Base-by-base conservation (phyloP, 23 tunicate genomes). In the Halocynthia roretzi region DNA sequence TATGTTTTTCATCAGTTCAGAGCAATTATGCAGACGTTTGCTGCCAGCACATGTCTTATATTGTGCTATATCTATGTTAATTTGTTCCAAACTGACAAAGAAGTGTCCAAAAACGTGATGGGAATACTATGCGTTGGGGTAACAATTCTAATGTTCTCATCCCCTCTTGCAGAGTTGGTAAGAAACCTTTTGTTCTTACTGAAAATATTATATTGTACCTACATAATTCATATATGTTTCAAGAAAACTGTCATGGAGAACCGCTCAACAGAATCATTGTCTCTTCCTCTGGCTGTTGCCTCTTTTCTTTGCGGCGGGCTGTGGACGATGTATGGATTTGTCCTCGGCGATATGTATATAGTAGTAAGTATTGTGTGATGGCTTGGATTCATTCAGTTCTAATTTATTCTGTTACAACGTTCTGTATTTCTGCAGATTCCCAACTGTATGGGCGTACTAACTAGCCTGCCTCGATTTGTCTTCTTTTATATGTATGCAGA, bases 151-250 rank as follows among this genome's bases (percentile, higher is more conserved):
- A 86, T 86, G 92, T 86, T 86, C 53, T 56, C 85, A 0, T 86
- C 92, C 7, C 92, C 92, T 5, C 77, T 86, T 44, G 72, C 92
- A n/a, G 92, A 86, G 81, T 67, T 86, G 31, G 90, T 85, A 68
- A 81, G 85, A 71, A 31, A 31, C 44, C 44, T 31, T 31, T 31
- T 4, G 44, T 31, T 31, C 1, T 31, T 31, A 4, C 5, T 67
- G 2, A 20, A 48, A 14, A 67, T 20, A 11, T 67, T 67, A 67
- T 12, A 67, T 5, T 19, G 15, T 11, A 71, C 14, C 51, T 71
- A 10, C 56, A 10, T 71, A 5, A 10, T 31, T 31, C 44, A 19
- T 5, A 66, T 67, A 67, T 53, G 12, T 76, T 48, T 53, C 77
- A 15, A 85, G 85, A 86, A 81, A 62, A 70, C 82, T 67, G 92